phyloP scores from a whole-genome alignment of 2,797 vertebrate genomes.

The Crocidura indochinensis region DNA sequence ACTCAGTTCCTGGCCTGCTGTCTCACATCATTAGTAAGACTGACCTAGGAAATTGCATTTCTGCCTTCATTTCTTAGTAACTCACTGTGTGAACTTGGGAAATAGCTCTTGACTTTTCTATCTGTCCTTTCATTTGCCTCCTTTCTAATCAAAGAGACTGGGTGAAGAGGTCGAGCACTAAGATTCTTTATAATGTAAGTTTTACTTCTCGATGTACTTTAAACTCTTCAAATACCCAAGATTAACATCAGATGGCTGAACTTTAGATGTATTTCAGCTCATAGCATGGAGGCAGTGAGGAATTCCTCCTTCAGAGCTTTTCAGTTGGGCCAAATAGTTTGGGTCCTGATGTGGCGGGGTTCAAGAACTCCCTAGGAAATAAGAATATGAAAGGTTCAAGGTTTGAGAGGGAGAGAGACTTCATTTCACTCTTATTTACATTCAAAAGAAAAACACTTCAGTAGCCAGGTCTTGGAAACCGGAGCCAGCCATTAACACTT shows the following conservation, averaged over 20 bases:
- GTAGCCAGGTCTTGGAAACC: slow-evolving; percentile 79
- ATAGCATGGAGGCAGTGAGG: slow-evolving; percentile 71
- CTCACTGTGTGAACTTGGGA: neutral
- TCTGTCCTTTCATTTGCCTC: neutral
- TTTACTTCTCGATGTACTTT: slow-evolving; percentile 59
- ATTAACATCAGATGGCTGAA: slow-evolving; percentile 52
- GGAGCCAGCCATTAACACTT: slow-evolving; percentile 87
- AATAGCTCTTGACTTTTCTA: neutral
- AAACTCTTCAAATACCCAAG: slow-evolving; percentile 38
- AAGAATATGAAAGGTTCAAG: slow-evolving; percentile 83
- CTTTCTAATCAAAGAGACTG: slow-evolving; percentile 19
- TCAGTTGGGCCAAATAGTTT: slow-evolving; percentile 64
- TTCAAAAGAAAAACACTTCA: slow-evolving; percentile 86
- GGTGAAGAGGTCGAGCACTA: neutral
- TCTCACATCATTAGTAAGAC: neutral
- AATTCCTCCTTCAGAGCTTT: slow-evolving; percentile 75
- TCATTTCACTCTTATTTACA: slow-evolving; percentile 84
- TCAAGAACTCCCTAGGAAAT: slow-evolving; percentile 88
- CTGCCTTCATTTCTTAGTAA: slow-evolving; percentile 12
- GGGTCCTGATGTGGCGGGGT: slow-evolving; percentile 84
- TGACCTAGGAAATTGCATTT: neutral
- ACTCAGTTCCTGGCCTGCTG: neutral
- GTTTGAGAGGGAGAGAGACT: slow-evolving; percentile 60
- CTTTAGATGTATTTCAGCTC: slow-evolving; percentile 64
- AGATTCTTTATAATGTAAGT: slow-evolving; percentile 45